Conservation (phyloP, 2,113 vertebrate genomes). For the Rhagologus leucostigma region DNA sequence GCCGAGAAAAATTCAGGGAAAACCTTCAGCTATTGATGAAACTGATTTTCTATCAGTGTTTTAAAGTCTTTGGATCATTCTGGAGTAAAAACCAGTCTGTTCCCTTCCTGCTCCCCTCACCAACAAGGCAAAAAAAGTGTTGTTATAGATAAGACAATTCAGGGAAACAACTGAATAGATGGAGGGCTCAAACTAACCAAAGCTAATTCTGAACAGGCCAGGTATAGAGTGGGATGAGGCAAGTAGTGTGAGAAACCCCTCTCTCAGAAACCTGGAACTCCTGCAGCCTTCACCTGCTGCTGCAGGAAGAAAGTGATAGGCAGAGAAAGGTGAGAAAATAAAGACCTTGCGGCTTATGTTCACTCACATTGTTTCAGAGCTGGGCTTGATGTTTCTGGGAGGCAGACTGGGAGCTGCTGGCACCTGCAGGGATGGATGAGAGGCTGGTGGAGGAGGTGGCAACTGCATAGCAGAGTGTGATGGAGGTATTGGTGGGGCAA, state of each 20-base stretch:
- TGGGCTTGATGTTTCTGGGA: constrained; percentile 75
- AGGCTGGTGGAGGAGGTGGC: constrained; percentile 5
- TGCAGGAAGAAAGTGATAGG: not conserved
- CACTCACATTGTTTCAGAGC: constrained; percentile 62
- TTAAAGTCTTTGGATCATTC: not conserved
- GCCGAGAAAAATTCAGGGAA: not conserved
- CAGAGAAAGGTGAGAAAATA: not conserved
- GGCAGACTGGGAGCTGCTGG: constrained; percentile 77
- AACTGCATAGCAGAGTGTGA: constrained; percentile 30
- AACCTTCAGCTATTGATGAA: not conserved
- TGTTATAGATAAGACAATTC: not conserved
- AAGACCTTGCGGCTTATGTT: not conserved
- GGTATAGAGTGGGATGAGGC: not conserved
- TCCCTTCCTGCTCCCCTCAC: not conserved
- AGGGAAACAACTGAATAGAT: not conserved
- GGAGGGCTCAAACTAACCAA: not conserved
- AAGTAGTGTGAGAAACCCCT: not conserved
- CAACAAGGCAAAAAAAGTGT: not conserved
- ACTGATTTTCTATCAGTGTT: not conserved
- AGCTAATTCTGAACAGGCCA: not conserved
- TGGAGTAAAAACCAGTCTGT: not conserved
- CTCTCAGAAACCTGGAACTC: not conserved
- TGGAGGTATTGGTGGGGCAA: not conserved
- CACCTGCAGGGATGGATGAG: not conserved
- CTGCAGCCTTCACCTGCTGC: not conserved